These are phyloP conservation scores for Antechinus flavipes DNA, from an alignment of 2,113 vertebrate species.

Conservation along the genomic window DNA sequence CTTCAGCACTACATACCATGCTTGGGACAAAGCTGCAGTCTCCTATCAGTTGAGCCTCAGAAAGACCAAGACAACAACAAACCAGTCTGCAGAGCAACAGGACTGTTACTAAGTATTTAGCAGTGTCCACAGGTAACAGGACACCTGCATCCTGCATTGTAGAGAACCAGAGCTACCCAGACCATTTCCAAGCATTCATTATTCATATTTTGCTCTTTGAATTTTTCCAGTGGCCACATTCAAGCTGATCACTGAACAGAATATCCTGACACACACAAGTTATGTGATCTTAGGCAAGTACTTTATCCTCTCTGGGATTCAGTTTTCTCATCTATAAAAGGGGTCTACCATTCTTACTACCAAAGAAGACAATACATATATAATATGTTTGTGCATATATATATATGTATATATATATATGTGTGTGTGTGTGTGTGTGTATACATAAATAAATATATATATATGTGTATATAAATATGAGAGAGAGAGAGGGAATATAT, in stretches of 20 bases:
- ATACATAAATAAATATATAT: no score
- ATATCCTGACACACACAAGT: not conserved
- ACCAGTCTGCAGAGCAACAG: constrained; percentile 55
- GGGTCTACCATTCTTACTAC: not conserved
- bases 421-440: no score
- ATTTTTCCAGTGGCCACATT: not conserved
- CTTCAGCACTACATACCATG: constrained; percentile 71
- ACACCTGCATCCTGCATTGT: constrained; percentile 31
- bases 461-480: no score
- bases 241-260: not conserved
- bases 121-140: constrained; percentile 53
- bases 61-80: not conserved
- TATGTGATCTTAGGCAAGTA: not conserved
- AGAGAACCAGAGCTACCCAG: not conserved
- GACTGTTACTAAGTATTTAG: constrained; percentile 75
- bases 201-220: constrained; percentile 28
- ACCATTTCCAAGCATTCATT: constrained; percentile 57
- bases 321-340: not conserved
- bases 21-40: not conserved
- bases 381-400: no score
- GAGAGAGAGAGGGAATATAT: no score
- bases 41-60: not conserved
- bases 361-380: not conserved
- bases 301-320: not conserved
- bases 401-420: no score